Evolutionary conservation across 1,140 invertebrate genomes (phyloP), one percentile per base, ranked within the genome.

Genomic region (Drosophila guanche): DNA sequence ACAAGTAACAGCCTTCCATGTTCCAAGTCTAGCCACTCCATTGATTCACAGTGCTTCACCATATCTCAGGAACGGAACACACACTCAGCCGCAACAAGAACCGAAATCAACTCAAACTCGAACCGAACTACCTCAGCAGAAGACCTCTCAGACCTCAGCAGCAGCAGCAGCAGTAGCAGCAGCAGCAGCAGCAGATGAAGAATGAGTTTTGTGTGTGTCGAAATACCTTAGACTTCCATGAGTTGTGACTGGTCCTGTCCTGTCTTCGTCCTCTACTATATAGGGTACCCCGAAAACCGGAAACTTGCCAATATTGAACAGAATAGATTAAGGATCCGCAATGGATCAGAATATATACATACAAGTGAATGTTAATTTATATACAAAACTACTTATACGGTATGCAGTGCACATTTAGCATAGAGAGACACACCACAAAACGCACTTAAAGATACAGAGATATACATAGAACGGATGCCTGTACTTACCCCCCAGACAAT

Each of bases 41-140:
- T 58, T 37, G 67, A 61, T 71, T 60, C 43, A 68, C 42, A 62
- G 68, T 72, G 57, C 68, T 72, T 72, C 16, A 84, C 70, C 77
- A 81, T 81, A 76, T 80, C 80, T 85, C 80, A 85, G 80, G 80
- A 80, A 85, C 16, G 16, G 16, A 20, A 20, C 16, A 20, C 45
- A 69, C 62, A 57, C 56, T 56, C 76, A 56, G 54, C 65, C 46
- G 16, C 16, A 20, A 20, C 16, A 20, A 20, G 16, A 56, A 37
- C 55, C 62, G 45, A 55, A 55, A 58, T 40, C 46, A 47, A 33
- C 76, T 74, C 57, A 77, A 20, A 20, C 16, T 20, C 16, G 16
- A 20, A 86, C 83, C 74, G 66, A 80, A 86, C 80, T 85, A 85
- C 83, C 81, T 88, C 81, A 85, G 51, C 55, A 37, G 33, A 27